These are phyloP conservation scores for Merops nubicus DNA, from an alignment of 2,113 vertebrate genomes.

Conservation along the genomic window DNA sequence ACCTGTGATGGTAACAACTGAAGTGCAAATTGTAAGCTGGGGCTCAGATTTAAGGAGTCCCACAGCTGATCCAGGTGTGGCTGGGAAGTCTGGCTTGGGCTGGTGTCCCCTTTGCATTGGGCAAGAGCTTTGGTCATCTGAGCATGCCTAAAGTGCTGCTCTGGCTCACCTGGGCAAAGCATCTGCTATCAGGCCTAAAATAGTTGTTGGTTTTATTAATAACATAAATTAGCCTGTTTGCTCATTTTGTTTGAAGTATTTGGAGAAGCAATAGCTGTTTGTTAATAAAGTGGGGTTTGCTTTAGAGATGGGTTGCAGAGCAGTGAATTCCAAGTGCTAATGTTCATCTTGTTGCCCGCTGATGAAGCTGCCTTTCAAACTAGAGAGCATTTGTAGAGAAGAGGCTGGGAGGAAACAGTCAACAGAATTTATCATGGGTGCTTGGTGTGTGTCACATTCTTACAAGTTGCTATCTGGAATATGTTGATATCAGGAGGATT, in stretches of 20 bases:
- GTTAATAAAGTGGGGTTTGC: neutral
- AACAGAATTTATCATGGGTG: neutral
- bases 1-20: accelerated
- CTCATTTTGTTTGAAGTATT: neutral
- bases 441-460: neutral
- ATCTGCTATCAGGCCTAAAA: neutral
- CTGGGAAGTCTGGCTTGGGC: no score
- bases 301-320: neutral
- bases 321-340: neutral
- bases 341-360: neutral
- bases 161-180: neutral
- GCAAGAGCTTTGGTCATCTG: accelerated
- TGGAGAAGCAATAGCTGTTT: neutral
- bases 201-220: neutral
- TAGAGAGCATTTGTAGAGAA: neutral
- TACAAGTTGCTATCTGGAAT: neutral
- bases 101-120: neutral
- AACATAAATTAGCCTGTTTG: neutral
- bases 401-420: neutral
- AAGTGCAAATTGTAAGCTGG: neutral
- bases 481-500: neutral
- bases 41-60: neutral
- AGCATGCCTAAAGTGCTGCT: accelerated
- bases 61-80: neutral
- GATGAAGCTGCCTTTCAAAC: neutral